phyloP scores from a whole-genome alignment of 2,113 vertebrate species.

The Calyptommatus sinebrachiatus region DNA sequence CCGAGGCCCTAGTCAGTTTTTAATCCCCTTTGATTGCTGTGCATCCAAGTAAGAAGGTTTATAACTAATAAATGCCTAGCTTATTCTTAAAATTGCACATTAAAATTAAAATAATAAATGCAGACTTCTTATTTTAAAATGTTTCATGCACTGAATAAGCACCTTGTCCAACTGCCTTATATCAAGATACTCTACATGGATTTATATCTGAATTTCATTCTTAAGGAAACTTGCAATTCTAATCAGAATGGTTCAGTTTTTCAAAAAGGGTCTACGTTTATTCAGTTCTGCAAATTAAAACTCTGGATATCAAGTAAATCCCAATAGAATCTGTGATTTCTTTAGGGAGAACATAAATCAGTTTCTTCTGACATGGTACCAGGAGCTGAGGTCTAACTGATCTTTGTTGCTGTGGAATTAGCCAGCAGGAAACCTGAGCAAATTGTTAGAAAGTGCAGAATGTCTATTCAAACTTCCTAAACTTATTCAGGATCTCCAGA shows the following conservation, averaged over 20 bases:
- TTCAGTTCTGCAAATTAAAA: slow-evolving; percentile 57
- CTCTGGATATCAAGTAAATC: slow-evolving; percentile 60
- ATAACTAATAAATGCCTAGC: too few species aligned
- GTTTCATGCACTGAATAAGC: neutral
- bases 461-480: too few species aligned
- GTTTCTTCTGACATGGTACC: slow-evolving; percentile 66
- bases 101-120: too few species aligned
- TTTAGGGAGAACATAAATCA: slow-evolving; percentile 70
- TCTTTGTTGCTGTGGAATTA: slow-evolving; percentile 61
- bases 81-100: too few species aligned
- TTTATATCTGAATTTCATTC: neutral
- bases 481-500: slow-evolving; percentile 41
- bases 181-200: neutral
- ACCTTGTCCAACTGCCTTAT: neutral
- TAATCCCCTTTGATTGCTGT: too few species aligned
- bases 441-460: too few species aligned
- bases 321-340: slow-evolving; percentile 70
- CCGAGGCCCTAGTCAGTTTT: too few species aligned
- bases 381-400: slow-evolving; percentile 74
- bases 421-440: slow-evolving; percentile 61
- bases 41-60: too few species aligned
- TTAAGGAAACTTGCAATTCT: slow-evolving; percentile 5
- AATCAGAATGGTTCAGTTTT: slow-evolving; percentile 35
- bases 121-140: neutral
- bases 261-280: slow-evolving; percentile 52